A percentile compares a stretch with the other conserved stretches of the same genome.
Conservation (phyloP, 2,113 vertebrate genomes). For the Setophaga coronata region DNA sequence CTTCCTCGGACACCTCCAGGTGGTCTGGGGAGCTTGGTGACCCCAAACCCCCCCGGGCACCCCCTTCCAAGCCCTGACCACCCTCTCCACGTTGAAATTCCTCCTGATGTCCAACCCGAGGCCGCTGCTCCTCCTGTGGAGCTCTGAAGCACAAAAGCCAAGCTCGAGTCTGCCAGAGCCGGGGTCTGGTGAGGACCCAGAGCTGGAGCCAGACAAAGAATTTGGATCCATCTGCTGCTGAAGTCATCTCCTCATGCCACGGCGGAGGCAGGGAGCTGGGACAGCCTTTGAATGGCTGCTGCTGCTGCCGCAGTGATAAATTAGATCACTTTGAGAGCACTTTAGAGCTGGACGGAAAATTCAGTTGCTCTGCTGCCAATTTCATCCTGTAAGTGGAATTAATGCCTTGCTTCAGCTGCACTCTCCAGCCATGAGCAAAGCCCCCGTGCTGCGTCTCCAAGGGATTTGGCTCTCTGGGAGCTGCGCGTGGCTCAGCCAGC, state of each 20-base stretch:
- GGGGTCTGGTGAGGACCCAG: not conserved
- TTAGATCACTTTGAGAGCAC: constrained; percentile 56
- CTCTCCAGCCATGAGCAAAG: not conserved
- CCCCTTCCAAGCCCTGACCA: not conserved
- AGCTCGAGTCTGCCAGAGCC: not conserved
- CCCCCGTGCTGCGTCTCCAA: not conserved
- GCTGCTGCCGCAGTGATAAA: constrained; percentile 53
- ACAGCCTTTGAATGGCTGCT: constrained; percentile 20
- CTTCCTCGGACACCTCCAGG: not conserved
- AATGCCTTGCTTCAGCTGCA: not conserved
- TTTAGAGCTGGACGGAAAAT: constrained; percentile 42
- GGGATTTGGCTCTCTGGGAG: not conserved
- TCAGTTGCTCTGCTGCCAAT: constrained; percentile 38
- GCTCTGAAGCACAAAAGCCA: not conserved
- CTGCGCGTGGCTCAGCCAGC: not conserved
- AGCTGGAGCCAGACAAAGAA: not conserved
- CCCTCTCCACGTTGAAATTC: not conserved
- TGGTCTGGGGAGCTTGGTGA: not conserved
- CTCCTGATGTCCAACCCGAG: accelerated
- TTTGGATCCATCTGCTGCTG: not conserved
- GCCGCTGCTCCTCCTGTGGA: accelerated
- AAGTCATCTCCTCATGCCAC: constrained; percentile 19
- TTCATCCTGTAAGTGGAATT: constrained; percentile 32
- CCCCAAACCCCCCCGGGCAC: not conserved
- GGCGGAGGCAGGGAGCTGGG: not conserved